Percentiles rank a stretch among this genome's conserved stretches.
Evolutionary conservation across 1,140 invertebrate genomes (phyloP).

Genomic region (Drosophila hydei): DNA sequence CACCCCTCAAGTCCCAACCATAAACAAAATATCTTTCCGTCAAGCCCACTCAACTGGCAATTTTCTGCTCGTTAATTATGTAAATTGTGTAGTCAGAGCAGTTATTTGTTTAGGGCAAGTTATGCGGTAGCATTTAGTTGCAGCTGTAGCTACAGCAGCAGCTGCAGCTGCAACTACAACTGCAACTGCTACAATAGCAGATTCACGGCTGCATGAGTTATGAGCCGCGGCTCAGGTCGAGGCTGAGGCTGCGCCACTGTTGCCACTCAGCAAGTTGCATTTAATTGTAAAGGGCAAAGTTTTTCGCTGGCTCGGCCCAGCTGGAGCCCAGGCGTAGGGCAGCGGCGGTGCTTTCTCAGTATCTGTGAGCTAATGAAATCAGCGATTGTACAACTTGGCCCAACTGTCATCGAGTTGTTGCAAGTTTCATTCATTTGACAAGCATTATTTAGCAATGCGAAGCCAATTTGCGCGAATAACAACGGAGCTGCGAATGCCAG

Average conservation of each 20-base stretch:
- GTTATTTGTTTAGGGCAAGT: constrained; percentile 5
- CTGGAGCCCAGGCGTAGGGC: neutral
- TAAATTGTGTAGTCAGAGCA: neutral
- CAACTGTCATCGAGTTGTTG: constrained; percentile 22
- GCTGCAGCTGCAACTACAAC: neutral
- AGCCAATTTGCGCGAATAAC: constrained; percentile 42
- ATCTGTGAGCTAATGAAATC: constrained; percentile 57
- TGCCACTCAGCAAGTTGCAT: constrained; percentile 40
- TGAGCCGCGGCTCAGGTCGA: constrained; percentile 14
- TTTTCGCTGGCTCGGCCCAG: constrained; percentile 25
- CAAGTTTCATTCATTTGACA: constrained; percentile 42
- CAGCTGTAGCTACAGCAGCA: neutral
- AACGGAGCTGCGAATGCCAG: constrained; percentile 47
- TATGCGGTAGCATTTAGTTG: neutral
- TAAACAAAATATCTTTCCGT: neutral
- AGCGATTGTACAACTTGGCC: constrained; percentile 47
- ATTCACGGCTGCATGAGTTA: constrained; percentile 41
- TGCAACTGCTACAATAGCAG: constrained; percentile 3
- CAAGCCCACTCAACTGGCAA: neutral
- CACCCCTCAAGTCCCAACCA: neutral
- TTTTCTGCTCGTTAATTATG: constrained; percentile 18
- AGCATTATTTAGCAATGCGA: constrained; percentile 41
- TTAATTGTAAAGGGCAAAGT: constrained; percentile 66
- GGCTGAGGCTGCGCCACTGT: constrained; percentile 13
- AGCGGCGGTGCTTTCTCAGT: neutral